Evolutionary conservation across 2,113 vertebrate genomes (phyloP).

Genomic region (Phalacrocorax aristotelis): DNA sequence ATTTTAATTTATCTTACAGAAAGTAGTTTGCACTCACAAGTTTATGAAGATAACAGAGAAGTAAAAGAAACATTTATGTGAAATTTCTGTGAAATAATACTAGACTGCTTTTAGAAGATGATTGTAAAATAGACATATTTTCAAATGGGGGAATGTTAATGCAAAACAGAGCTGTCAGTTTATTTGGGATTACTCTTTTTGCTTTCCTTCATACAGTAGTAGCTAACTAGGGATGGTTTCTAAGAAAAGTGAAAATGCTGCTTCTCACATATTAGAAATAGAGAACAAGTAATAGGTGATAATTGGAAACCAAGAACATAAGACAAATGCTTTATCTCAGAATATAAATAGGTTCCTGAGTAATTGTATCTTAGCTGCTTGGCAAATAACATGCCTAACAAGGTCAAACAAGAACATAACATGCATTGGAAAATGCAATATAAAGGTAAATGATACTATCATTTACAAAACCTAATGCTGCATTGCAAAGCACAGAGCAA

Average conservation of each 20-base stretch:
- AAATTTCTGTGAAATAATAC: neutral
- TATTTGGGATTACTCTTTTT: neutral
- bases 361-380: neutral
- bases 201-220: neutral
- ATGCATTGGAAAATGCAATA: neutral
- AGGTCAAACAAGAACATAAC: neutral
- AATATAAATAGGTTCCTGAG: neutral
- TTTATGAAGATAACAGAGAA: neutral
- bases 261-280: neutral
- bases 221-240: neutral
- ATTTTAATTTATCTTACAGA: neutral
- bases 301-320: neutral
- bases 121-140: neutral
- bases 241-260: neutral
- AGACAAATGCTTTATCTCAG: conserved; percentile 9
- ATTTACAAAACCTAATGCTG: neutral
- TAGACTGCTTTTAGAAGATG: neutral
- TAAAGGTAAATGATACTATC: neutral
- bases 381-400: neutral
- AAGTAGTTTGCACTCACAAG: neutral
- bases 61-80: neutral
- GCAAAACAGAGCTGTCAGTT: neutral
- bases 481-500: neutral
- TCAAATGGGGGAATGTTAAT: neutral
- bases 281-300: neutral